Conservation (phyloP, 1,140 invertebrate genomes). For the Mya arenaria region DNA sequence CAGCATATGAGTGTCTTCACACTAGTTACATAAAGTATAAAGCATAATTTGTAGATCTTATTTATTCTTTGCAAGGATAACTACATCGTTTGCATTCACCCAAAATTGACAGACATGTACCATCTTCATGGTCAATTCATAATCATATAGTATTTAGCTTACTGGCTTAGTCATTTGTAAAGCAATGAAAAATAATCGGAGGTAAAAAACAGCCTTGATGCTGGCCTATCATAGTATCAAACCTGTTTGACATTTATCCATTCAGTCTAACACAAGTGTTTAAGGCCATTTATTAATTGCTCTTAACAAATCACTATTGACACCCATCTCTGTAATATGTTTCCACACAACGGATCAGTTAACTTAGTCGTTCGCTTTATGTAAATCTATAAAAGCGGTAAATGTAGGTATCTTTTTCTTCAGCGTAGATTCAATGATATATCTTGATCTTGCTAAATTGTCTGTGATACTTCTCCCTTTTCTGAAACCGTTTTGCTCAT, state of each 20-base stretch:
- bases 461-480: constrained; percentile 25
- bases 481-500: constrained; percentile 45
- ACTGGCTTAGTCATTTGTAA: constrained; percentile 47
- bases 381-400: constrained; percentile 44
- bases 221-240: constrained; percentile 15
- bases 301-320: constrained; percentile 26
- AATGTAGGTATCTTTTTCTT: constrained; percentile 19
- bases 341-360: constrained; percentile 24
- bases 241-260: constrained; percentile 34
- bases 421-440: constrained; percentile 22
- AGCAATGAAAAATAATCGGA: constrained; percentile 23
- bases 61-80: constrained; percentile 46
- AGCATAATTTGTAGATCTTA: constrained; percentile 46
- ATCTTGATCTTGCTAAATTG: constrained; percentile 23
- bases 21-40: constrained; percentile 40
- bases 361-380: constrained; percentile 34
- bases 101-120: constrained; percentile 38
- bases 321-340: constrained; percentile 4
- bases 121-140: constrained; percentile 48
- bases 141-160: constrained; percentile 40
- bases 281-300: constrained; percentile 22
- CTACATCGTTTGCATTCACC: constrained; percentile 52
- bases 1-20: constrained; percentile 23
- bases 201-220: constrained; percentile 25
- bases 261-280: constrained; percentile 27